phyloP scores from a whole-genome alignment of 2,113 vertebrate genomes.

The Alethe diademata region DNA sequence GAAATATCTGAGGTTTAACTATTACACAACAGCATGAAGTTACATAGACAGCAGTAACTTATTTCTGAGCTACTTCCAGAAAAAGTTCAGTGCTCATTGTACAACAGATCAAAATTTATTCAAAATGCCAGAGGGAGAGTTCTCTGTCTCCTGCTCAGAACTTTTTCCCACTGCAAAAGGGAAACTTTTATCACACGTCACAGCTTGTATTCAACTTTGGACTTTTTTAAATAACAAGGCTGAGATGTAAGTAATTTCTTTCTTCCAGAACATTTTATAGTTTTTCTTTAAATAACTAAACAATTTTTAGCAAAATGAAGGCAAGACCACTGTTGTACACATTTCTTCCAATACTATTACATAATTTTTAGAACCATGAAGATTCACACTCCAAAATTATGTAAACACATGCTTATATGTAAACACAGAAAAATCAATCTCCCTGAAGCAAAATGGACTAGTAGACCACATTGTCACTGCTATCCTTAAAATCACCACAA shows the following conservation, averaged over 20 bases:
- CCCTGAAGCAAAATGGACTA: neutral
- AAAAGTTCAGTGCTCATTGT: neutral
- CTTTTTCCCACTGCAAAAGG: neutral
- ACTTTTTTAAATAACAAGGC: neutral
- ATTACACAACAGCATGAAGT: neutral
- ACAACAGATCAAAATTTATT: neutral
- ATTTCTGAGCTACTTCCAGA: neutral
- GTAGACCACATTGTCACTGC: neutral
- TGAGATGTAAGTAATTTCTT: neutral
- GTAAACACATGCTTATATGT: neutral
- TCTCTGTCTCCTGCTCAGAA: neutral
- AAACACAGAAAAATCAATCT: neutral
- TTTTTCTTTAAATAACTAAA: neutral
- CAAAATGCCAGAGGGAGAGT: neutral
- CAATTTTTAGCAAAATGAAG: neutral
- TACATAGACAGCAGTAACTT: fast-evolving
- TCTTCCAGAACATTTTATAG: neutral
- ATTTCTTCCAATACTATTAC: neutral
- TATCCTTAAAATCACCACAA: neutral
- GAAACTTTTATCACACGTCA: neutral
- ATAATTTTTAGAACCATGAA: neutral
- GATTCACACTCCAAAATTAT: neutral
- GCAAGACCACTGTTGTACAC: fast-evolving
- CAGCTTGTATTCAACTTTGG: neutral
- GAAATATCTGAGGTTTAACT: neutral